Evolutionary conservation across 2,113 vertebrate species (phyloP).

Genomic region (Cichladusa arquata): DNA sequence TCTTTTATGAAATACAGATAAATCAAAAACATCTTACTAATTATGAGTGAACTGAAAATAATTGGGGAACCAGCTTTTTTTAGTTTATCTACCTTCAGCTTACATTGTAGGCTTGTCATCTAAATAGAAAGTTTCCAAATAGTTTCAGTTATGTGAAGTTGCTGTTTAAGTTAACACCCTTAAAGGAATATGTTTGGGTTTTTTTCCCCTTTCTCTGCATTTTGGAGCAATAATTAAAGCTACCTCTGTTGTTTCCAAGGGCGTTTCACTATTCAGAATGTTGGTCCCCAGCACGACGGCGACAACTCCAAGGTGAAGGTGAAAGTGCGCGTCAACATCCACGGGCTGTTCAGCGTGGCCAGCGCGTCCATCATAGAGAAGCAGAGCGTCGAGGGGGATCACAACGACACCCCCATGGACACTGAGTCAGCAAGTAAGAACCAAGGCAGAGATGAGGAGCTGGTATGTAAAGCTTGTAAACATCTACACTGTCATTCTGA

Average conservation of each 20-base stretch:
- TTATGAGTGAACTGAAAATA: background rate
- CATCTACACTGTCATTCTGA: background rate
- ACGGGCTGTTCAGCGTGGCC: constrained; percentile 92
- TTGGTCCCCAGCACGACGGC: constrained; percentile 87
- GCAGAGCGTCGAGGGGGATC: constrained; percentile 79
- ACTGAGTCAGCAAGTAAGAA: constrained; percentile 82
- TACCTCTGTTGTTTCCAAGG: constrained; percentile 48
- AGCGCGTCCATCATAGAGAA: constrained; percentile 89
- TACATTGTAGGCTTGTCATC: background rate
- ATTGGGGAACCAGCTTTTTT: background rate
- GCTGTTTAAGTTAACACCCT: background rate
- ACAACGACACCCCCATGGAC: constrained; percentile 84
- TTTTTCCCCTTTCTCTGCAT: background rate
- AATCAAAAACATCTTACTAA: background rate
- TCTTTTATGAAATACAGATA: background rate
- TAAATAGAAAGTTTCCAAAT: background rate
- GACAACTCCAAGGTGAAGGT: constrained; percentile 95
- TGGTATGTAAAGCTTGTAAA: constrained; percentile 74
- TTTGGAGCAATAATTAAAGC: background rate
- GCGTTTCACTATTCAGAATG: constrained; percentile 89
- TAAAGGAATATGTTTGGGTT: background rate
- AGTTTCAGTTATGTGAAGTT: background rate
- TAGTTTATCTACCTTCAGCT: background rate
- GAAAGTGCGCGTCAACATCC: constrained; percentile 91
- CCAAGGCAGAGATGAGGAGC: constrained; percentile 84